These are phyloP conservation scores for Strix uralensis DNA, from an alignment of 2,113 vertebrate species.

Conservation along the genomic window DNA sequence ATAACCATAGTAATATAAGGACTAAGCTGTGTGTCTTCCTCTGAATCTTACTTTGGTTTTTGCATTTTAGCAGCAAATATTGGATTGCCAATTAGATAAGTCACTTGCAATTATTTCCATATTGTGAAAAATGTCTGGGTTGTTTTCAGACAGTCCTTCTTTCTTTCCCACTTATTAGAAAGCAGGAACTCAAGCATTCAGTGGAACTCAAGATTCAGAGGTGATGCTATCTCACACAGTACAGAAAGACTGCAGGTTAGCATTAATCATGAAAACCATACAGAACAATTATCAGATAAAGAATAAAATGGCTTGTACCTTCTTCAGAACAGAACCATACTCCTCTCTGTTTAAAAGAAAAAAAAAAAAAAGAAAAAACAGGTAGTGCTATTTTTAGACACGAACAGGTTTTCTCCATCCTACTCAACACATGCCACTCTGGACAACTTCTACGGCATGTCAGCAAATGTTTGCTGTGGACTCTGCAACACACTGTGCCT, in stretches of 20 bases:
- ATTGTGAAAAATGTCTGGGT: neutral
- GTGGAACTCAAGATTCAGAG: neutral
- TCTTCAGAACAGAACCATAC: neutral
- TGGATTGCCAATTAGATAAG: neutral
- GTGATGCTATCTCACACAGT: neutral
- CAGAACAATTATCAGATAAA: neutral
- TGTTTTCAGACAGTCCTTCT: neutral
- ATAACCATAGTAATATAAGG: neutral
- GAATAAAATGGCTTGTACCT: neutral
- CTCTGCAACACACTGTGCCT: neutral
- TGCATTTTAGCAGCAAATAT: neutral
- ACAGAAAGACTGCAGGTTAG: neutral
- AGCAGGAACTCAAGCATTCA: neutral
- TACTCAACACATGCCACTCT: neutral
- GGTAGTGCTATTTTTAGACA: neutral
- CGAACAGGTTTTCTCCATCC: neutral
- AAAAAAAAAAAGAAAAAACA: neutral
- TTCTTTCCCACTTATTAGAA: neutral
- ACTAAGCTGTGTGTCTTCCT: neutral
- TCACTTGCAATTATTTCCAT: neutral
- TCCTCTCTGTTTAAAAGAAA: neutral
- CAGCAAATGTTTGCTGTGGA: neutral
- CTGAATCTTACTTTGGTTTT: neutral
- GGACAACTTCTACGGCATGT: neutral
- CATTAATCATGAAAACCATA: neutral